Conservation (phyloP, 2,888 invertebrate species). For the Nomada flava region DNA sequence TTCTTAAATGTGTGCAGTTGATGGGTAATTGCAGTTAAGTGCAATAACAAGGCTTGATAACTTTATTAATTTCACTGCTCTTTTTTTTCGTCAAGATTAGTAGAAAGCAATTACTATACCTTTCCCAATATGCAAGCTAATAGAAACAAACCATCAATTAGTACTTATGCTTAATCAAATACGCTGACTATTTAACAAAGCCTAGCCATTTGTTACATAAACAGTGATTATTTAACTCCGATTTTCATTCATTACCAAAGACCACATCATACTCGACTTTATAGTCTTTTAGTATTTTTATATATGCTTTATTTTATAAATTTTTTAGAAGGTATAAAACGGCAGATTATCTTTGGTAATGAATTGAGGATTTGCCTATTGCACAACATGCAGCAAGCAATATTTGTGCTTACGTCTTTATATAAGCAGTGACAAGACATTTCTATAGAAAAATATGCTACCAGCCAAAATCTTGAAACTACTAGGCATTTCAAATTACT, state of each 20-base stretch:
- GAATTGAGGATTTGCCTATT: slow-evolving; percentile 55
- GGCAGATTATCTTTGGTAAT: slow-evolving; percentile 53
- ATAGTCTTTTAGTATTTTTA: neutral
- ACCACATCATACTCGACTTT: neutral
- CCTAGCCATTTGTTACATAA: slow-evolving; percentile 45
- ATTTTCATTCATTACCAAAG: slow-evolving; percentile 60
- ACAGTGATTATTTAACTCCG: slow-evolving; percentile 29
- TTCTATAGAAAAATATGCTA: slow-evolving; percentile 21
- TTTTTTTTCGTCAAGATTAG: slow-evolving; percentile 46
- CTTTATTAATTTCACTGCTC: slow-evolving; percentile 32
- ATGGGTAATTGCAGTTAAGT: slow-evolving; percentile 28
- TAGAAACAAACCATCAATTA: slow-evolving; percentile 79
- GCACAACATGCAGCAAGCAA: slow-evolving; percentile 62
- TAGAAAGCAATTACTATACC: slow-evolving; percentile 80
- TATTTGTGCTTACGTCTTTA: slow-evolving; percentile 23
- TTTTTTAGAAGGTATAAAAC: neutral
- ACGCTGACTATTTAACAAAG: slow-evolving; percentile 54
- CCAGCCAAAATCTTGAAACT: too few species aligned
- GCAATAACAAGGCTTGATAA: slow-evolving; percentile 30
- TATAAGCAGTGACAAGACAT: slow-evolving; percentile 22
- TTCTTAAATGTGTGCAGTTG: slow-evolving; percentile 58
- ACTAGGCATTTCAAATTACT: too few species aligned
- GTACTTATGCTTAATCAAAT: slow-evolving; percentile 66
- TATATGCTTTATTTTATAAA: neutral
- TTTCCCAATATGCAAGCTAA: slow-evolving; percentile 83